Conservation (phyloP, 2,797 vertebrate species). For the Leptodactylus fallax region DNA sequence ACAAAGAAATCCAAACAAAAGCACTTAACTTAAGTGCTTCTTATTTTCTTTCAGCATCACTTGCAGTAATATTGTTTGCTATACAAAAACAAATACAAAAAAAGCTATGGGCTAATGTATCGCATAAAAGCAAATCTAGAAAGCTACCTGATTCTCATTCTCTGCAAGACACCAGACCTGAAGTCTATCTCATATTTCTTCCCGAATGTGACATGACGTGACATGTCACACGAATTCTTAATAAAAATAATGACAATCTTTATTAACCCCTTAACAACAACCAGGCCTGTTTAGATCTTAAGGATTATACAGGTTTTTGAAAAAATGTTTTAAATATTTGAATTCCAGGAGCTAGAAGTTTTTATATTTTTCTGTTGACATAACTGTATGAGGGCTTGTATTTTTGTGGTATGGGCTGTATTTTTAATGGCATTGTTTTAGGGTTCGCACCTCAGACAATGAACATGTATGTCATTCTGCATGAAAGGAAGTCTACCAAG, state of each 20-base stretch:
- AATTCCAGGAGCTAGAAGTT: too few species aligned
- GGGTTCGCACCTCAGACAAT: too few species aligned
- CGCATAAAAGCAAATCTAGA: not conserved
- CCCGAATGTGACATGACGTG: not conserved
- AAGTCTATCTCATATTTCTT: not conserved
- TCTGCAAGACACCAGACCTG: not conserved
- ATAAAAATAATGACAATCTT: not conserved
- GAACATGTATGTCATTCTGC: too few species aligned
- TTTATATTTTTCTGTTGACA: too few species aligned
- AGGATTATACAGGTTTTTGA: too few species aligned
- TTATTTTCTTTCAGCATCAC: slow-evolving; percentile 27
- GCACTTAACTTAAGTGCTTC: slow-evolving; percentile 36
- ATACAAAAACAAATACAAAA: slow-evolving; percentile 19
- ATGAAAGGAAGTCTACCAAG: too few species aligned
- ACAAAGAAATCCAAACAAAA: slow-evolving; percentile 5
- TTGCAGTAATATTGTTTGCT: slow-evolving; percentile 4
- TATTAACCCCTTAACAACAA: not conserved
- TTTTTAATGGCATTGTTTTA: too few species aligned
- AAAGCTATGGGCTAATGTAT: slow-evolving; percentile 5
- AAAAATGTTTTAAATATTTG: too few species aligned
- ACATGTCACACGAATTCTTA: not conserved
- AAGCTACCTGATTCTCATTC: not conserved
- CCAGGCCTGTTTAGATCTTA: too few species aligned
- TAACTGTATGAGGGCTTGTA: too few species aligned
- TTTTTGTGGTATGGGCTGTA: too few species aligned